phyloP scores from a whole-genome alignment of 23 tunicate species.

The Ciona savignyi region DNA sequence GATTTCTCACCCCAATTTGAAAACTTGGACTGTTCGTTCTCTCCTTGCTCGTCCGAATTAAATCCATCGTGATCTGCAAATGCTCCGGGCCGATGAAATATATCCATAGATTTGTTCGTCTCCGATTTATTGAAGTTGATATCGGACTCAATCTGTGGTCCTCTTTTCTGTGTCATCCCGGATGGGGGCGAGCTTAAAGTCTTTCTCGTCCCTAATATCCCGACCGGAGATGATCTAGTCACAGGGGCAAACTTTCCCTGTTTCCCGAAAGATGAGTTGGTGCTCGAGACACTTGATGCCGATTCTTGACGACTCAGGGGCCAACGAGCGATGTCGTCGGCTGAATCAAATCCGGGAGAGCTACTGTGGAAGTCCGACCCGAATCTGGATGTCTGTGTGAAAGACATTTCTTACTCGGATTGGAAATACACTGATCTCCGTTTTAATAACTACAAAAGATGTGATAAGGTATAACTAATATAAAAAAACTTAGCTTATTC shows the following conservation, averaged over 20 bases:
- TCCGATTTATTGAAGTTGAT: constrained; percentile 18
- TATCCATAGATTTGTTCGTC: constrained; percentile 10
- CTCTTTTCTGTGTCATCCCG: constrained; percentile 1
- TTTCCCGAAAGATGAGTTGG: neutral
- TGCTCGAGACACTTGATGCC: constrained; percentile 2
- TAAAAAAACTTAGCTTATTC: too few relatives aligned
- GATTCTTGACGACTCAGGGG: constrained; percentile 10
- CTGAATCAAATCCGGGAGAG: neutral
- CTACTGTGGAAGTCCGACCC: neutral
- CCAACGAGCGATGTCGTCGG: neutral
- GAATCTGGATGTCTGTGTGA: neutral
- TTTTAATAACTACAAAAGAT: neutral
- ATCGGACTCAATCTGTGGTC: constrained; percentile 24
- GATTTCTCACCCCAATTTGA: neutral
- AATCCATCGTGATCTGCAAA: neutral
- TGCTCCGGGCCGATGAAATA: constrained; percentile 2
- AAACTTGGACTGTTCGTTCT: neutral
- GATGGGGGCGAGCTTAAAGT: neutral
- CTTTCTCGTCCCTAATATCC: neutral
- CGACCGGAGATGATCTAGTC: neutral
- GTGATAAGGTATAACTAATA: too few relatives aligned
- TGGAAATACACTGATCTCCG: too few relatives aligned
- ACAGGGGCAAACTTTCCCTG: neutral
- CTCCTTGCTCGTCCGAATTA: neutral
- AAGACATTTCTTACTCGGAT: too few relatives aligned